Evolutionary conservation across 2,888 invertebrate species (phyloP).

Genomic region (Corythucha ciliata): DNA sequence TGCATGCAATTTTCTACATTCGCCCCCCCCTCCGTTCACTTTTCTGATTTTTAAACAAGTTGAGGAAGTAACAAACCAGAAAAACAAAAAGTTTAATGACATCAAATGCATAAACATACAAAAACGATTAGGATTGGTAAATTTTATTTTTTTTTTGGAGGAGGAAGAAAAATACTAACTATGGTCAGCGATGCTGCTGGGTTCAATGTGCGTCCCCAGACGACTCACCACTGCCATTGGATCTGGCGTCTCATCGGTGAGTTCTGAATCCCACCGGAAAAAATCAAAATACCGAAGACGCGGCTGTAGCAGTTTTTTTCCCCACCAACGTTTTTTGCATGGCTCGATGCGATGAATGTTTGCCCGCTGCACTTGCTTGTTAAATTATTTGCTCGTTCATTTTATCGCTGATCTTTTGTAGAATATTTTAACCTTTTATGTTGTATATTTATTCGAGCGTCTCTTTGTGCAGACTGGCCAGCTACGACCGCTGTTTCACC

Average conservation of each 20-base stretch:
- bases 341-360: too few relatives aligned
- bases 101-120: background rate
- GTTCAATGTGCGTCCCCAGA: conserved; percentile 27
- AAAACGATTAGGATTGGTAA: background rate
- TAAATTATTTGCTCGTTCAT: too few relatives aligned
- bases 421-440: too few relatives aligned
- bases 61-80: too few relatives aligned
- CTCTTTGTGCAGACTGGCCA: conserved; percentile 28
- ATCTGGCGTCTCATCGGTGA: conserved; percentile 24
- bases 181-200: conserved; percentile 28
- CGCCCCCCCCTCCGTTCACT: too few relatives aligned
- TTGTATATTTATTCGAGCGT: too few relatives aligned
- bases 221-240: conserved; percentile 22
- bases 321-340: too few relatives aligned
- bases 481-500: conserved; percentile 40
- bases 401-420: too few relatives aligned
- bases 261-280: conserved; percentile 6
- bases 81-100: background rate
- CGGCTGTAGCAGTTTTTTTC: too few relatives aligned
- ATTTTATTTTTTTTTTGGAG: conserved; percentile 21
- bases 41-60: too few relatives aligned
- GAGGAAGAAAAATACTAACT: conserved; percentile 26
- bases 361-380: too few relatives aligned
- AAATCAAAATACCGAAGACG: background rate
- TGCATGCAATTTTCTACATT: too few relatives aligned